phyloP scores from a whole-genome alignment of 1,140 invertebrate genomes.

The Apolygus lucorum region DNA sequence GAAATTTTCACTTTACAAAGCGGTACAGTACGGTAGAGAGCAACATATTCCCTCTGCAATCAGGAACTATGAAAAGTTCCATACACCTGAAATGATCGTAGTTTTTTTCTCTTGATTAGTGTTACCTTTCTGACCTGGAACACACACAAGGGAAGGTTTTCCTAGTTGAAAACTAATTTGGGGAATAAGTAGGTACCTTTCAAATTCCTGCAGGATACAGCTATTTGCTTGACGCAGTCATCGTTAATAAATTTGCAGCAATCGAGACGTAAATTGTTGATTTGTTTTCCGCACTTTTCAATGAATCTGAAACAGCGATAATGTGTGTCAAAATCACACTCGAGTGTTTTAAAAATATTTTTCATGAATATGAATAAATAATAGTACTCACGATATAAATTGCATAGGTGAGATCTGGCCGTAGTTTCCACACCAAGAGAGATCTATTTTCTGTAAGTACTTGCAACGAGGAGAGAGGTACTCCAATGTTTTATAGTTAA shows the following conservation, averaged over 20 bases:
- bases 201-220: slow-evolving; percentile 53
- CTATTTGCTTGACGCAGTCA: slow-evolving; percentile 50
- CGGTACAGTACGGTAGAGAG: no score
- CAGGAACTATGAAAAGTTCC: no score
- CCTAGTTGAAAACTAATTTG: no score
- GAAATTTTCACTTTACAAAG: no score
- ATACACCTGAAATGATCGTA: no score
- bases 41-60: no score
- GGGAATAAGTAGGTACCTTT: slow-evolving; percentile 49
- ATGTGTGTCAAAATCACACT: neutral
- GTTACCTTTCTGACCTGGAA: no score
- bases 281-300: slow-evolving; percentile 49
- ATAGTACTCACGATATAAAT: slow-evolving; percentile 48
- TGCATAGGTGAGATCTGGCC: slow-evolving; percentile 47
- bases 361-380: slow-evolving; percentile 20
- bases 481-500: slow-evolving; percentile 42
- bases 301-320: slow-evolving; percentile 52
- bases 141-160: no score
- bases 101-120: no score
- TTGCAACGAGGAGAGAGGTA: slow-evolving; percentile 49
- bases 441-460: slow-evolving; percentile 64
- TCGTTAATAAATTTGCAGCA: slow-evolving; percentile 66
- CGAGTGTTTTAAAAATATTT: neutral
- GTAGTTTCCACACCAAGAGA: slow-evolving; percentile 82
- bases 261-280: slow-evolving; percentile 62